A percentile compares a stretch with the other conserved stretches of the same genome.
Evolutionary conservation across 2,797 vertebrate genomes (phyloP).

Genomic region (Pampus argenteus): DNA sequence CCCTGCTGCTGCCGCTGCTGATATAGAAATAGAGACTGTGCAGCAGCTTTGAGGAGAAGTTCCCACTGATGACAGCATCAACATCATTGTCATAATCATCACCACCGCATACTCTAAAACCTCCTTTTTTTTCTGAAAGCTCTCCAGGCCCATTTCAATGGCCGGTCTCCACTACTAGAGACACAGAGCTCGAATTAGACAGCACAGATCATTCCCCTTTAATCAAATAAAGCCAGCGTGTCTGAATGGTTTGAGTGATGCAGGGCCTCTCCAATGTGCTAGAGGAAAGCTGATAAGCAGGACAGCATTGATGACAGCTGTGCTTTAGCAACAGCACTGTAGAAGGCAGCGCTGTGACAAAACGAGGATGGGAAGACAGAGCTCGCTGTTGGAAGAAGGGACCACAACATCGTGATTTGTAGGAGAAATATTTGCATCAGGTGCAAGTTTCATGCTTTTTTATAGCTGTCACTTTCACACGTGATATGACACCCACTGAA

Average conservation of each 20-base stretch:
- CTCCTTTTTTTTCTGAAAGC: conserved; percentile 42
- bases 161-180: conserved; percentile 36
- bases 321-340: conserved; percentile 52
- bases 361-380: conserved; percentile 36
- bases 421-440: conserved; percentile 53
- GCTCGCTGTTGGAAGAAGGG: conserved; percentile 28
- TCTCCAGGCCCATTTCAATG: conserved; percentile 29
- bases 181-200: conserved; percentile 54
- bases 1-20: conserved; percentile 15
- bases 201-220: conserved; percentile 48
- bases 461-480: conserved; percentile 48
- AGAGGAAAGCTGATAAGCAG: conserved; percentile 60
- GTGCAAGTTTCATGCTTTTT: conserved; percentile 66
- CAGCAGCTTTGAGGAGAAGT: conserved; percentile 39
- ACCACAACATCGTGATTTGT: conserved; percentile 43
- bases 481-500: conserved; percentile 61
- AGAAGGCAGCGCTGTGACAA: conserved; percentile 53
- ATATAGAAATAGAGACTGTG: conserved; percentile 20
- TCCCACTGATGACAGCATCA: conserved; percentile 43
- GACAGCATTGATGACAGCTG: conserved; percentile 57
- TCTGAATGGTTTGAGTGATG: conserved; percentile 57
- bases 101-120: conserved; percentile 34
- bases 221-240: conserved; percentile 62
- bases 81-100: conserved; percentile 40
- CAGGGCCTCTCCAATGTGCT: conserved; percentile 37